A percentile compares a stretch with the other conserved stretches of the same genome.
Evolutionary conservation across 1,140 invertebrate species (phyloP).

Genomic region (Eumaeus atala): DNA sequence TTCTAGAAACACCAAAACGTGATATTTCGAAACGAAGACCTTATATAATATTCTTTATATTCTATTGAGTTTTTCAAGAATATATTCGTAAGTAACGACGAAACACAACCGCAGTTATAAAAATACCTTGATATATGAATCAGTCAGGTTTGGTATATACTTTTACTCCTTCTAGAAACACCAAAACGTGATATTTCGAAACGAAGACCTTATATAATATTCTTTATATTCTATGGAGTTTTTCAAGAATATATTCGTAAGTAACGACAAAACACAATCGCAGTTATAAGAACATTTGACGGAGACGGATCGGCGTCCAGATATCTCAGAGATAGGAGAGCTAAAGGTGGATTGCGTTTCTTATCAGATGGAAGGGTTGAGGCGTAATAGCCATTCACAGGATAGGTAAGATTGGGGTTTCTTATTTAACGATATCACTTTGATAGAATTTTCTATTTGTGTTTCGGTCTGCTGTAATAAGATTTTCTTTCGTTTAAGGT

Average conservation of each 20-base stretch:
- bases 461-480: not conserved
- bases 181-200: no score
- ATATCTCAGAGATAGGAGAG: conserved; percentile 23
- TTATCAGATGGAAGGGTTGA: conserved; percentile 33
- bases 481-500: not conserved
- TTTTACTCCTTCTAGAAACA: no score
- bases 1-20: no score
- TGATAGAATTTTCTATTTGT: conserved; percentile 15
- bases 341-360: conserved; percentile 22
- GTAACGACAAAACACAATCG: conserved; percentile 15
- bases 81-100: conserved; percentile 10
- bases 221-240: not conserved
- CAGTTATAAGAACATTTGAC: conserved; percentile 20
- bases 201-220: not conserved
- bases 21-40: no score
- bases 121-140: no score
- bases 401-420: conserved; percentile 17
- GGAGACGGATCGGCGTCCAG: conserved; percentile 34
- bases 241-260: conserved; percentile 6
- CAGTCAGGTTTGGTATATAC: no score
- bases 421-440: conserved; percentile 14
- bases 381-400: conserved; percentile 20
- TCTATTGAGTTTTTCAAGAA: not conserved
- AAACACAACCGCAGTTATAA: conserved; percentile 12
- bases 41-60: not conserved